Evolutionary conservation across 2,113 vertebrate genomes (phyloP).

Genomic region (Carlito syrichta): DNA sequence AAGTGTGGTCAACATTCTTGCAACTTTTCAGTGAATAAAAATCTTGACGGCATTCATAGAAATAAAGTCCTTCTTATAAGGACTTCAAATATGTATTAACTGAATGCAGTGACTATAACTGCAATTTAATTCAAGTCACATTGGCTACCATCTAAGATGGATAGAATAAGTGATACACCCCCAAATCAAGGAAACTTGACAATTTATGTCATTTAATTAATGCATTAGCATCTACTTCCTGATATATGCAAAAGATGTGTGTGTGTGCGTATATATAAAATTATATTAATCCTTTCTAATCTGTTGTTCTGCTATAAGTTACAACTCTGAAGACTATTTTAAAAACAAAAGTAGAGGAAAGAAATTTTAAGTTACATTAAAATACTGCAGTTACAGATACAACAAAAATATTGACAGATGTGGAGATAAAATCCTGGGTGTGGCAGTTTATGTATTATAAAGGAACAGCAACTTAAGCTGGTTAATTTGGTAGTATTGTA

Average conservation of each 20-base stretch:
- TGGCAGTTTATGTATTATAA: neutral
- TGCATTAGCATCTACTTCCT: neutral
- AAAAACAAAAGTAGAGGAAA: slow-evolving; percentile 49
- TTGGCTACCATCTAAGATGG: neutral
- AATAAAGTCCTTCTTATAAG: neutral
- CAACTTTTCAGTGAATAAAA: slow-evolving; percentile 1
- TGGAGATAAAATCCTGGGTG: neutral
- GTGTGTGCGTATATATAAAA: neutral
- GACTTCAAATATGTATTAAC: neutral
- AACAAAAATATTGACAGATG: neutral
- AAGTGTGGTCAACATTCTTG: neutral
- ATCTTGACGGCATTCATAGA: neutral
- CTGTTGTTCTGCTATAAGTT: neutral
- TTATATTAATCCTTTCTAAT: neutral
- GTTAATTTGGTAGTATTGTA: neutral
- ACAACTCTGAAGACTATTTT: slow-evolving; percentile 41
- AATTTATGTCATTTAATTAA: neutral
- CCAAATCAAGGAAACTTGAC: neutral
- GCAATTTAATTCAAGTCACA: neutral
- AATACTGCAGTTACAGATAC: neutral
- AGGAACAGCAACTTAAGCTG: neutral
- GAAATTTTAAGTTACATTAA: slow-evolving; percentile 38
- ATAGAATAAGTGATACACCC: neutral
- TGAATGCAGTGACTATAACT: neutral
- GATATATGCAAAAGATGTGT: neutral